Conservation (phyloP, 2,888 invertebrate species). For the Bembecia ichneumoniformis region DNA sequence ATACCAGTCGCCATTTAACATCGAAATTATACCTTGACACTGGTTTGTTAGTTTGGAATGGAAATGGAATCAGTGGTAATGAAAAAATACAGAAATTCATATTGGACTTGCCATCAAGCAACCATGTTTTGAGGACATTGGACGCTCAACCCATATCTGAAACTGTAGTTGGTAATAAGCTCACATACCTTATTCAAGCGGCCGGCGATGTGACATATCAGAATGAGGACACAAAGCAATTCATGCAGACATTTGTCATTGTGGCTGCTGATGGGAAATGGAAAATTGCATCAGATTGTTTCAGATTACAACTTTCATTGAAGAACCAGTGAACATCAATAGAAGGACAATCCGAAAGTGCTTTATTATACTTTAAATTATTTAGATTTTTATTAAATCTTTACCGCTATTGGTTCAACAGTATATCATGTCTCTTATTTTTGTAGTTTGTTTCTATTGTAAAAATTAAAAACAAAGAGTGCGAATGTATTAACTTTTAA, state of each 20-base stretch:
- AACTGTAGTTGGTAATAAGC: constrained; percentile 80
- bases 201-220: constrained; percentile 86
- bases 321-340: constrained; percentile 18
- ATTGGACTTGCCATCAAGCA: constrained; percentile 85
- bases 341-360: constrained; percentile 10
- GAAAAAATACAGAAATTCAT: constrained; percentile 89
- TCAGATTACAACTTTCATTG: constrained; percentile 79
- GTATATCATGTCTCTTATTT: background rate
- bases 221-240: constrained; percentile 75
- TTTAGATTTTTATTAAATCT: background rate
- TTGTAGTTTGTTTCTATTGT: too few species aligned
- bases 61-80: constrained; percentile 85
- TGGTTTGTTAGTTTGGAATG: constrained; percentile 93
- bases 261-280: constrained; percentile 91
- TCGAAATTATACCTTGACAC: constrained; percentile 86
- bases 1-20: constrained; percentile 87
- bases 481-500: too few species aligned
- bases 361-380: background rate
- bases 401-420: background rate
- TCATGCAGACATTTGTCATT: constrained; percentile 89
- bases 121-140: constrained; percentile 81
- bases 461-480: too few species aligned
- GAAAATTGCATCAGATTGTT: constrained; percentile 94
- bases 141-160: constrained; percentile 91
- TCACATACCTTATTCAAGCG: constrained; percentile 87